A percentile compares a stretch with the other conserved stretches of the same genome.
Conservation (phyloP, 2,113 vertebrate species). For the Hippocampus guttulatus region DNA sequence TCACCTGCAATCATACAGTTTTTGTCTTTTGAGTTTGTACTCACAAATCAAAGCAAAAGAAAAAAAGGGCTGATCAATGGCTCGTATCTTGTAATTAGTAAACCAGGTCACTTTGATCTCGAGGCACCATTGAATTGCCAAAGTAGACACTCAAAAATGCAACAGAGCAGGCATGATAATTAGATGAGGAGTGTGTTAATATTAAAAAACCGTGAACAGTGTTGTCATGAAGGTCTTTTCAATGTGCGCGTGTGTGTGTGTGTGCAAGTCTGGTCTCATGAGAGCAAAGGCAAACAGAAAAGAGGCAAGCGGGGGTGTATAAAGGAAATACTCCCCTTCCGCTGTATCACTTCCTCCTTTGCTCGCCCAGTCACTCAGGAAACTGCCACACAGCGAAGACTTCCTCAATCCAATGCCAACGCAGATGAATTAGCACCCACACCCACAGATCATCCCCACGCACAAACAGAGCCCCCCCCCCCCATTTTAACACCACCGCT, state of each 20-base stretch:
- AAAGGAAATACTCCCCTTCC: slow-evolving; percentile 63
- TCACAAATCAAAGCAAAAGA: no score
- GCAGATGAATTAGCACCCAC: slow-evolving; percentile 2
- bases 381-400: slow-evolving; percentile 44
- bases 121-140: no score
- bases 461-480: neutral
- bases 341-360: slow-evolving; percentile 62
- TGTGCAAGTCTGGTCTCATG: slow-evolving; percentile 9
- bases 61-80: no score
- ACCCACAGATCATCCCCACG: neutral
- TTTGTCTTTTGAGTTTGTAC: no score
- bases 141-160: neutral
- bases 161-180: neutral
- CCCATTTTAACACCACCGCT: neutral
- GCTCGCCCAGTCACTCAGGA: slow-evolving; percentile 60
- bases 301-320: slow-evolving; percentile 12
- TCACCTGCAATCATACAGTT: no score
- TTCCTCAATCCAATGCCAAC: slow-evolving; percentile 60
- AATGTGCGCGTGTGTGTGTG: neutral
- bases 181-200: neutral
- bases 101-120: no score
- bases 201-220: neutral
- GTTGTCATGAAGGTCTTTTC: neutral
- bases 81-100: no score
- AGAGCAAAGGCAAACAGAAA: slow-evolving; percentile 14